Evolutionary conservation across 2,797 vertebrate genomes (phyloP).

Genomic region (Cuculus canorus): DNA sequence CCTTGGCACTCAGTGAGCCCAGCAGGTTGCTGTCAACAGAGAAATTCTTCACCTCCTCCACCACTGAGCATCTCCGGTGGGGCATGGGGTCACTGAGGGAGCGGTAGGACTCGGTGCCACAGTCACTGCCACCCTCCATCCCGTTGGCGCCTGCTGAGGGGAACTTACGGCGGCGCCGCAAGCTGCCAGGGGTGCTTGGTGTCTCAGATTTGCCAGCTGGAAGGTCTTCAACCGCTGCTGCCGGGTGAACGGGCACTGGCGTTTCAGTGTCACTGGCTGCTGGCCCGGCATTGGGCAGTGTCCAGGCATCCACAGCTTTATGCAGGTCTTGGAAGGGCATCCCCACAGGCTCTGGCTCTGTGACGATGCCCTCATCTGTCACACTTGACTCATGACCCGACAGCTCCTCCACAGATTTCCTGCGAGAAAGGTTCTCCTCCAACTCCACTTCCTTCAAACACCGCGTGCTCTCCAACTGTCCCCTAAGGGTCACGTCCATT

Average conservation of each 20-base stretch:
- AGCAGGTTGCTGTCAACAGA: conserved; percentile 93
- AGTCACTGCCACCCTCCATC: conserved; percentile 84
- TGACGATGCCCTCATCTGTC: conserved; percentile 96
- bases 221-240: conserved; percentile 53
- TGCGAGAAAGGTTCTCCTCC: conserved; percentile 78
- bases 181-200: conserved; percentile 86
- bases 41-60: conserved; percentile 84
- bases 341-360: conserved; percentile 84
- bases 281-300: neutral
- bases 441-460: conserved; percentile 72
- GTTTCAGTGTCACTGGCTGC: neutral
- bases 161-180: conserved; percentile 90
- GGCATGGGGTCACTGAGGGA: conserved; percentile 99
- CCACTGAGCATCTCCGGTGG: conserved; percentile 83
- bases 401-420: conserved; percentile 88
- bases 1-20: conserved; percentile 86
- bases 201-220: conserved; percentile 77
- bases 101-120: conserved; percentile 84
- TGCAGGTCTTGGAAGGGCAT: conserved; percentile 80
- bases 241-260: conserved; percentile 18
- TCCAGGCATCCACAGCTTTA: conserved; percentile 82
- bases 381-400: conserved; percentile 92
- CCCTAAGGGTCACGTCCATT: neutral
- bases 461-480: neutral
- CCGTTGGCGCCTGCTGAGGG: conserved; percentile 82